Evolutionary conservation across 2,113 vertebrate species (phyloP), one percentile per base, ranked within the genome.

Genomic region (Atherinomorus stipes): DNA sequence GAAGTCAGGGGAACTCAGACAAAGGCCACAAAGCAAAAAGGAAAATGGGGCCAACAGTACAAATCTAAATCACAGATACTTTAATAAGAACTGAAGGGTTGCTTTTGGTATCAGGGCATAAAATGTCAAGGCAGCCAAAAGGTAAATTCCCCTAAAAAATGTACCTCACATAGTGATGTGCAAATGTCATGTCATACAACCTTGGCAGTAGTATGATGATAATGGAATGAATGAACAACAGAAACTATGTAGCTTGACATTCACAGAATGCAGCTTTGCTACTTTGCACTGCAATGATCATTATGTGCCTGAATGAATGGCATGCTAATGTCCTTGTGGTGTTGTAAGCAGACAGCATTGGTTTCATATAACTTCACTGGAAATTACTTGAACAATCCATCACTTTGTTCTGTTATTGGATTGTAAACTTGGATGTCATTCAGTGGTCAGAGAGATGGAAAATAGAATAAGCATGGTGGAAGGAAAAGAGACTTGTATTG

Each of bases 71-170:
- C 71, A 53, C 31, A 70, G 26, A 61, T 4, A 54, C 38, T 26
- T 44, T 62, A 76, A 83, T 80, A 18, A 61, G 71, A 85, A 66
- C 37, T 26, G 22, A 87, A 71, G 11, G 19, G 18, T n/a, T 50
- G 23, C 18, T 45, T 71, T 74, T 45, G 22, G 64, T 77, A 64
- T 79, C 21, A 72, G 58, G 44, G 7, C 44, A n/a, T 38, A 64
- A 74, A 73, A 86, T 85, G 70, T 86, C 80, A 84, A n/a, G 13
- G 18, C 31, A 68, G 60, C 21, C 42, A 15, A 16, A 61, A 40
- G 34, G 50, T 63, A 23, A 84, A 58, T 76, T 49, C 76, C 0
- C 11, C 4, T 12, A 54, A 53, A 31, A 54, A 22, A 37, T 18
- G 0, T 37, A 9, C 66, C 37, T 7, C 22, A n/a, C 10, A 62